These are phyloP conservation scores for Pseudorectes ferrugineus DNA, from an alignment of 2,113 vertebrate genomes.

Conservation along the genomic window DNA sequence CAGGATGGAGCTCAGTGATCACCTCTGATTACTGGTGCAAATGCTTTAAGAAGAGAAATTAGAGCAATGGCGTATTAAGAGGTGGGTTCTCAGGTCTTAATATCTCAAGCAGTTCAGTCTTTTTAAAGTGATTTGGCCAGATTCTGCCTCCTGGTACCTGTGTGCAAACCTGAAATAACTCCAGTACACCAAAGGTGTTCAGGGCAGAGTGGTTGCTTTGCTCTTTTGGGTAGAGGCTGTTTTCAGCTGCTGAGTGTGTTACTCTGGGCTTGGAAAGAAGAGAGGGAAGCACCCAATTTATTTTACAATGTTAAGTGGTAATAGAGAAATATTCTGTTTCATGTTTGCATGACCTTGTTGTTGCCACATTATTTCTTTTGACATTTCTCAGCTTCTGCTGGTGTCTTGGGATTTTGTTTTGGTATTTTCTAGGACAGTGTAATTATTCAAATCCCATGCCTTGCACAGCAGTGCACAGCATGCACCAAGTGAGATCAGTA, in stretches of 20 bases:
- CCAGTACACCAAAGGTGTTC: not conserved
- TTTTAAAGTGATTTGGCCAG: conserved; percentile 12
- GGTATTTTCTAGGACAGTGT: not conserved
- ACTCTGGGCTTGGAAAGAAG: not conserved
- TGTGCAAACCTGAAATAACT: not conserved
- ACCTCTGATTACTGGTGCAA: conserved; percentile 57
- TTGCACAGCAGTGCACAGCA: not conserved
- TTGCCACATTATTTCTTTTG: not conserved
- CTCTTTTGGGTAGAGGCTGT: not conserved
- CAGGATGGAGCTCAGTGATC: conserved; percentile 26
- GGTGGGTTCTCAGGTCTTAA: conserved; percentile 30
- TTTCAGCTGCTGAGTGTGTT: not conserved
- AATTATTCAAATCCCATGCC: not conserved
- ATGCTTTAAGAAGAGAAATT: conserved; percentile 67
- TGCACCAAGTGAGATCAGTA: not conserved
- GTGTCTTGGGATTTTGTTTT: not conserved
- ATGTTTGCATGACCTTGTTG: rapidly evolving
- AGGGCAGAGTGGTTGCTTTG: not conserved
- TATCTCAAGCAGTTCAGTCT: conserved; percentile 22
- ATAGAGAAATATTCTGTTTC: not conserved
- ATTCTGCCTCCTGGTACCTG: conserved; percentile 1
- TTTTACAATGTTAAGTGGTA: not conserved
- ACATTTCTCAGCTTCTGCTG: not conserved
- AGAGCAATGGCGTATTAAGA: conserved; percentile 64
- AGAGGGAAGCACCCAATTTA: not conserved